Evolutionary conservation across 2,888 invertebrate genomes (phyloP).

Genomic region (Pyralis farinalis): DNA sequence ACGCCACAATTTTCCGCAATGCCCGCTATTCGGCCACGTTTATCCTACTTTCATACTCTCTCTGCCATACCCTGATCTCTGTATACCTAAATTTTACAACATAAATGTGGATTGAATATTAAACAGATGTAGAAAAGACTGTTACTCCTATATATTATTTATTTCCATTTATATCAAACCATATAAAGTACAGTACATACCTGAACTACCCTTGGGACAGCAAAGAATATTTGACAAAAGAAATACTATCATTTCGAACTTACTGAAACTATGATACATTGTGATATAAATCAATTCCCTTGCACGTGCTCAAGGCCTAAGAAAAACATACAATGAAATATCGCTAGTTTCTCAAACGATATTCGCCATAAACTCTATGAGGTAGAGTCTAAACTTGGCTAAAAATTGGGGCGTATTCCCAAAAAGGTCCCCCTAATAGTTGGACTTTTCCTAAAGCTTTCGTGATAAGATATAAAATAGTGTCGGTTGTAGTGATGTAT

Average conservation of each 20-base stretch:
- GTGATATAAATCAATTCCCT: constrained; percentile 11
- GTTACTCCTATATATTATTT: too few relatives aligned
- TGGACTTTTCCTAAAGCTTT: constrained; percentile 11
- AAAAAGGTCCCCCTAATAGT: constrained; percentile 11
- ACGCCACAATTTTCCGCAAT: too few relatives aligned
- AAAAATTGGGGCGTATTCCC: constrained; percentile 1
- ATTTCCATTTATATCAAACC: too few relatives aligned
- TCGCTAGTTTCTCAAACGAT: background rate
- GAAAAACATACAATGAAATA: constrained; percentile 5
- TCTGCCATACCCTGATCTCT: too few relatives aligned
- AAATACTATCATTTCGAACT: constrained; percentile 6
- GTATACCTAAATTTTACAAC: too few relatives aligned
- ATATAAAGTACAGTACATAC: too few relatives aligned
- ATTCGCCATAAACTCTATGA: background rate
- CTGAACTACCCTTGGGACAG: background rate
- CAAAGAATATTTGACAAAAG: constrained; percentile 1
- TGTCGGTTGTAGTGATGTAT: constrained; percentile 5
- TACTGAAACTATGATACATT: constrained; percentile 12
- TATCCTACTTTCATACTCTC: too few relatives aligned
- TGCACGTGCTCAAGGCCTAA: constrained; percentile 8
- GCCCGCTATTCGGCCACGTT: too few relatives aligned
- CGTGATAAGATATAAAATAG: constrained; percentile 13
- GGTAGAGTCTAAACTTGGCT: constrained; percentile 1
- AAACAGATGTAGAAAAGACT: too few relatives aligned
- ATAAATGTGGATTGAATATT: too few relatives aligned